Percentiles rank a stretch among this genome's conserved stretches.
Conservation (phyloP, 92 coral and sea anemone species). For the Porites cylindrica region DNA sequence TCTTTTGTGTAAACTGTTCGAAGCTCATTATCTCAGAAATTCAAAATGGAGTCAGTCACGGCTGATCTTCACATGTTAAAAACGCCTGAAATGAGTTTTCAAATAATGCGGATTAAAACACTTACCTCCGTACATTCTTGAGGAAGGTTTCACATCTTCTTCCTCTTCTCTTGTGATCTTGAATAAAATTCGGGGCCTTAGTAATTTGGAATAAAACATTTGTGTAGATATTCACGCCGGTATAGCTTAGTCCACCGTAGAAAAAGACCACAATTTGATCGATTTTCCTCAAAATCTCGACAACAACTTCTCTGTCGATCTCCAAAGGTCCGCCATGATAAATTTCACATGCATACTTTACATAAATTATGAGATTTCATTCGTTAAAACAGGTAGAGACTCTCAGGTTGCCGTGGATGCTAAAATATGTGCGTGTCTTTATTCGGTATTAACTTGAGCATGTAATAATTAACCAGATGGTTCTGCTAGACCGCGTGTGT, state of each 20-base stretch:
- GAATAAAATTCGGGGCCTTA: constrained; percentile 10
- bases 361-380: background rate
- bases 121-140: background rate
- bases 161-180: background rate
- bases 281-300: constrained; percentile 1
- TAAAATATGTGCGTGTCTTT: background rate
- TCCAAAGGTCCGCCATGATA: background rate
- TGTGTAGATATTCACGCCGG: background rate
- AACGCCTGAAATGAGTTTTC: background rate
- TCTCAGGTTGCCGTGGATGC: constrained; percentile 8
- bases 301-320: background rate
- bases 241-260: background rate
- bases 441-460: no score
- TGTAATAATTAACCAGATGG: no score
- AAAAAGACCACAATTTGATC: background rate
- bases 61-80: background rate
- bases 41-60: background rate
- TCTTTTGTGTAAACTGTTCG: background rate
- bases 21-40: background rate
- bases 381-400: background rate
- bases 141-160: constrained; percentile 15
- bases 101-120: constrained; percentile 27
- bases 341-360: background rate
- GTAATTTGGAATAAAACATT: background rate
- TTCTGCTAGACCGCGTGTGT: no score